A percentile compares a stretch with the other conserved stretches of the same genome.
phyloP scores from a whole-genome alignment of 2,113 vertebrate genomes.

The Psephotus haematonotus region DNA sequence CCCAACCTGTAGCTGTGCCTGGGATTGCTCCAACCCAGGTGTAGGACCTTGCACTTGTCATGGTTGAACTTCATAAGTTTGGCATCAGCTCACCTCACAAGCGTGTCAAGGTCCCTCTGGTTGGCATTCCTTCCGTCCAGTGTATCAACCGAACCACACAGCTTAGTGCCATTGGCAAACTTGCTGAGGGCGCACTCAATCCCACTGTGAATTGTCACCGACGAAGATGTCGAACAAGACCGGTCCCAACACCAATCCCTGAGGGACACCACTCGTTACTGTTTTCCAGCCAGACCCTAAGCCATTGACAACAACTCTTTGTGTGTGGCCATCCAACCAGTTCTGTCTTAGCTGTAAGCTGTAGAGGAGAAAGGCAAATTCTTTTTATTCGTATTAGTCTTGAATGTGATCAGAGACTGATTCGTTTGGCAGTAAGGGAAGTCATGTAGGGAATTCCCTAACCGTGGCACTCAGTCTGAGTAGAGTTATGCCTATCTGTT shows the following conservation, averaged over 20 bases:
- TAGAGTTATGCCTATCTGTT: not conserved
- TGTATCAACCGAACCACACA: too few relatives aligned
- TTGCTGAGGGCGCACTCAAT: not conserved
- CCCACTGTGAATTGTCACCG: not conserved
- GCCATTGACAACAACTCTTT: not conserved
- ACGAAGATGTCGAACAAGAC: not conserved
- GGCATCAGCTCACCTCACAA: too few relatives aligned
- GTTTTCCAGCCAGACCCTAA: fast-evolving
- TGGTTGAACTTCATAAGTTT: too few relatives aligned
- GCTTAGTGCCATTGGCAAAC: too few relatives aligned
- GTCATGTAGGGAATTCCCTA: not conserved
- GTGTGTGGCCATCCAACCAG: not conserved
- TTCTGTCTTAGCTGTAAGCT: not conserved
- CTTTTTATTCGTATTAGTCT: not conserved
- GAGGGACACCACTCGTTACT: not conserved
- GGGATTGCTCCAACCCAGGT: too few relatives aligned
- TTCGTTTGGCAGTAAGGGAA: not conserved
- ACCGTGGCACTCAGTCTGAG: not conserved
- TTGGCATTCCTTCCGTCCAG: too few relatives aligned
- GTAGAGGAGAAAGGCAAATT: not conserved
- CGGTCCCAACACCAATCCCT: not conserved
- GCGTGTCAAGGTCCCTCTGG: too few relatives aligned
- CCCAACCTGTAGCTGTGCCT: too few relatives aligned
- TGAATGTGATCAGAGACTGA: not conserved
- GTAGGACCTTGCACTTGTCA: too few relatives aligned